Base-by-base conservation (phyloP, 2,113 vertebrate genomes). In the Trogon melanurus region DNA sequence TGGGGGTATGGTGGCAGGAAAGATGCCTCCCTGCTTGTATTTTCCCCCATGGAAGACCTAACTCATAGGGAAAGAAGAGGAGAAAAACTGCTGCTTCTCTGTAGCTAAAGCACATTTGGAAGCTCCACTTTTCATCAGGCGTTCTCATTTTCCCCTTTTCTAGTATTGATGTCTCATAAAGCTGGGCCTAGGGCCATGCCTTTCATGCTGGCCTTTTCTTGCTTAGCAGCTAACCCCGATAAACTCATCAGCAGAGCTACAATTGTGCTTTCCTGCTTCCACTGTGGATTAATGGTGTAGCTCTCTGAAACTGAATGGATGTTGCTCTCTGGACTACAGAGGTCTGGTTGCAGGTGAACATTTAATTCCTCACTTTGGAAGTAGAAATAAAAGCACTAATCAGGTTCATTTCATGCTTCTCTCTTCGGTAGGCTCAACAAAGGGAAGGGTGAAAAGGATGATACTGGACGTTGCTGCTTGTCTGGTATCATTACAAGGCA, bases 181-280 rank as follows among this genome's bases (percentile, higher is more conserved):
- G 89, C 65, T 69, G 74, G 85, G 70, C 93, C 91, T 92, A 83
- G 83, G 82, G 94, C 89, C 58, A 87, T 92, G 81, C 70, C 82
- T 95, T 93, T 88, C 69, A 16, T 27, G 44, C 62, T 29, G 6
- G 66, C 85, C 82, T 79, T 78, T 54, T 73, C 74, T 72, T 91
- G 72, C 83, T 75, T 65, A 38, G 88, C 15, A 89, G 85, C 91
- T 95, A 83, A 86, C 79, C 91, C 60, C 0, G 11, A 82, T 95
- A 88, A 93, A 95, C 85, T 90, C 88, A 79, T 87, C 85, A 89
- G 66, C 75, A 80, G 76, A 85, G 65, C 81, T 91, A 53, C 79
- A 93, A 61, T 91, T 90, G 79, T 5, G 9, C 81, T 88, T 76
- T 60, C 81, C 56, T 1, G 1, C 45, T 94, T 74, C 79, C 4